Base-by-base conservation (phyloP, 92 coral and sea anemone species). In the Chrysogorgia sp. region DNA sequence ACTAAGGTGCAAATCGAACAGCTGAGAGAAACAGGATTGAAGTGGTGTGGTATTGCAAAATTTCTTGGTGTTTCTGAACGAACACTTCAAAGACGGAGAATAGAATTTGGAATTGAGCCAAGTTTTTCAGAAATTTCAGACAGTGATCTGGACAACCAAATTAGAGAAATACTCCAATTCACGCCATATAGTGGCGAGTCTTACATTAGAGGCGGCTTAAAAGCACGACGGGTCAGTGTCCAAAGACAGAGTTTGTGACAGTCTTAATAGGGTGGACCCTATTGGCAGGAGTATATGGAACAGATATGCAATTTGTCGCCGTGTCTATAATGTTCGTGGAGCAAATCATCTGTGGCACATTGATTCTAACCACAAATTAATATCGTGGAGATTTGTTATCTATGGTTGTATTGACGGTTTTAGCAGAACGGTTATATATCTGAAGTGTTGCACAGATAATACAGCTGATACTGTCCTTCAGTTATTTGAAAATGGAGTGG, bases 291-390 rank as follows among this genome's bases (percentile, higher is more conserved):
- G n/a, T n/a, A n/a, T n/a, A n/a, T n/a, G n/a, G n/a, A n/a, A n/a
- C n/a, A n/a, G n/a, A n/a, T n/a, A n/a, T n/a, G n/a, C n/a, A n/a
- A n/a, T n/a, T n/a, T n/a, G n/a, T n/a, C n/a, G 69, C 40, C 61
- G 81, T 57, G 63, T 31, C 61, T 75, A 75, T 34, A 75, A 75
- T 43, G 81, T 75, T 41, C 47, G 67, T 75, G 81, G 81, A 41
- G 67, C 70, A 75, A 75, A 75, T 40, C 81, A 75, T 66, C 68
- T 75, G 47, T 75, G 85, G 85, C 85, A 81, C 57, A 81, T 81
- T 24, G 84, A 80, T 61, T 69, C 77, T 15, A 80, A 80, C 77
- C 78, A 80, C 55, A 80, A 63, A 33, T 33, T 43, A 33, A 77
- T 56, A n/a, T n/a, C n/a, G n/a, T n/a, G n/a, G n/a, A n/a, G n/a